Percentiles rank a stretch among this genome's conserved stretches.
Evolutionary conservation across 2,113 vertebrate species (phyloP).

Genomic region (Myocastor coypus): DNA sequence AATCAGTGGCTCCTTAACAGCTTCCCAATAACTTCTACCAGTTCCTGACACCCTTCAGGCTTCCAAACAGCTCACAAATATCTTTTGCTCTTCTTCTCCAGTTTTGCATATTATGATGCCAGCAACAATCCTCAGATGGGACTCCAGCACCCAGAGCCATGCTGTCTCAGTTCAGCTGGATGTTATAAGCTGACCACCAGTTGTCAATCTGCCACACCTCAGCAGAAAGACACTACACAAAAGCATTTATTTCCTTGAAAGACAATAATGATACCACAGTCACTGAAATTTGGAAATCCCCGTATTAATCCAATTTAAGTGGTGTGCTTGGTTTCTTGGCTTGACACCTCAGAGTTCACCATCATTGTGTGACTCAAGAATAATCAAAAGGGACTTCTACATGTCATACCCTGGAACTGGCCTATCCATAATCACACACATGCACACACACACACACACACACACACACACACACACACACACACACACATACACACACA

Average conservation of each 20-base stretch:
- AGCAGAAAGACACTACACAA: not conserved
- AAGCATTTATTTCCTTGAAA: not conserved
- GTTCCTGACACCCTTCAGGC: too few species aligned
- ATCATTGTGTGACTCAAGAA: not conserved
- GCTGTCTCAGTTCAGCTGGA: too few species aligned
- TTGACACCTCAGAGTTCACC: not conserved
- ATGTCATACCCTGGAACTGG: not conserved
- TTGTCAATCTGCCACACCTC: not conserved
- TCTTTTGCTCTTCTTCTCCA: too few species aligned
- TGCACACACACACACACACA: not conserved
- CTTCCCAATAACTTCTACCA: too few species aligned
- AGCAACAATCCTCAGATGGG: too few species aligned
- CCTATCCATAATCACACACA: not conserved
- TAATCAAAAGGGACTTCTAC: not conserved
- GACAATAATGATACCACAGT: not conserved
- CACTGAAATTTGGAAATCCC: not conserved
- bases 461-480: not conserved
- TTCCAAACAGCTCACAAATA: too few species aligned
- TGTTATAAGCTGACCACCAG: too few species aligned
- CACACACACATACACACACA: not conserved
- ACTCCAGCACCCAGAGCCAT: too few species aligned
- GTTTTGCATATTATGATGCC: too few species aligned
- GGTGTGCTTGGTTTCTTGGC: slow-evolving; percentile 1
- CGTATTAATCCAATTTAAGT: not conserved
- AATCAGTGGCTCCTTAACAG: too few species aligned